Percentiles rank a stretch among this genome's conserved stretches.
phyloP scores from a whole-genome alignment of 2,888 invertebrate genomes.

The Acleris holmiana region DNA sequence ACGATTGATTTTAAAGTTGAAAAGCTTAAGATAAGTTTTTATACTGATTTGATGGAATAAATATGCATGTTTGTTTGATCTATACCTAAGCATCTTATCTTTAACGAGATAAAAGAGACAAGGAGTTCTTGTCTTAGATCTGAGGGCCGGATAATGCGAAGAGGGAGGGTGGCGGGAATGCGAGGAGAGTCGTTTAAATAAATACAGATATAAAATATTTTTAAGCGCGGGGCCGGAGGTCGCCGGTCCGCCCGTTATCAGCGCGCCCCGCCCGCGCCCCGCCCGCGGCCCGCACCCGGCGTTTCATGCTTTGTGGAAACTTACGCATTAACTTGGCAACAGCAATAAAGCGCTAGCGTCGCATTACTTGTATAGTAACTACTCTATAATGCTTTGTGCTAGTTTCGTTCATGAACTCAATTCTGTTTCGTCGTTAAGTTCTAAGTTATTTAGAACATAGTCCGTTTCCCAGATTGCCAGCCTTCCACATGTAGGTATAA shows the following conservation, averaged over 20 bases:
- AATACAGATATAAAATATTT: constrained; percentile 63
- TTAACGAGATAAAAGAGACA: constrained; percentile 24
- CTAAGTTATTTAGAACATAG: no score
- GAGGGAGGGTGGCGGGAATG: constrained; percentile 26
- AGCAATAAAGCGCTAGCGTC: constrained; percentile 5
- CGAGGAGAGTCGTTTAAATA: constrained; percentile 49
- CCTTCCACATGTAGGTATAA: no score
- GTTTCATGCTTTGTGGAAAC: constrained; percentile 36
- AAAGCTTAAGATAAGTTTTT: no score
- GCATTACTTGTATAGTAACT: neutral
- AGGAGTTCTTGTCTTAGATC: constrained; percentile 22
- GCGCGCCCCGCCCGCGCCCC: constrained; percentile 41
- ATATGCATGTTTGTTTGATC: constrained; percentile 8
- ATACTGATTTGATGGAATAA: neutral
- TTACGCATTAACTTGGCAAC: constrained; percentile 35
- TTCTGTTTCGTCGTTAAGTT: no score
- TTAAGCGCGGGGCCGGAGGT: constrained; percentile 66
- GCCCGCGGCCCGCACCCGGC: constrained; percentile 20
- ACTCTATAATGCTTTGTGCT: no score
- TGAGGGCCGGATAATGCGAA: constrained; percentile 16
- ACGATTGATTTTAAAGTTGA: no score
- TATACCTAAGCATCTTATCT: constrained; percentile 12
- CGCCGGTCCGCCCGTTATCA: constrained; percentile 63
- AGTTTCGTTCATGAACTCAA: no score
- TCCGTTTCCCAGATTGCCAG: no score